phyloP scores from a whole-genome alignment of 2,113 vertebrate species.

The Pongo abelii region DNA sequence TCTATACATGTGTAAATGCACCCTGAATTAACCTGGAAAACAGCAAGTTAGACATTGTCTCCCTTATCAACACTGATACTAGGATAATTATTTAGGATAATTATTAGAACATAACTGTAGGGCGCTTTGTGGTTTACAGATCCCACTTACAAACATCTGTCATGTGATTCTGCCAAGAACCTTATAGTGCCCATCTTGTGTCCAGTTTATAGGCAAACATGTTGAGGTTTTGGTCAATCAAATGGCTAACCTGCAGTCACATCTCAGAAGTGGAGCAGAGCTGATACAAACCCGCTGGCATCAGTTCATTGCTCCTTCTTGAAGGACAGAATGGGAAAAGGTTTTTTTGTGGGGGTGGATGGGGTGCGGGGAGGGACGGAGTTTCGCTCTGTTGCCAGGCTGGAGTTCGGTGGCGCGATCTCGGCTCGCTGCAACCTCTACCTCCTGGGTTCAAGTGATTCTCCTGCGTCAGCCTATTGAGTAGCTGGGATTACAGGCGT shows the following conservation, averaged over 20 bases:
- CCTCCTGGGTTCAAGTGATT: too few relatives aligned
- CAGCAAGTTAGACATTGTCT: background rate
- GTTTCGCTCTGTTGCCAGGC: too few relatives aligned
- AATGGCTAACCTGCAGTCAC: background rate
- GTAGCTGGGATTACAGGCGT: too few relatives aligned
- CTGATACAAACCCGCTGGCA: background rate
- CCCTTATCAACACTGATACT: rapidly evolving
- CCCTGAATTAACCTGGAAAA: background rate
- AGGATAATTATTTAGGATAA: background rate
- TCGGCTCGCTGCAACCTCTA: too few relatives aligned
- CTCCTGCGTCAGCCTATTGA: too few relatives aligned
- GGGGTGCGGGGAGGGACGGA: too few relatives aligned
- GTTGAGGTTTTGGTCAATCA: background rate
- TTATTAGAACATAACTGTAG: rapidly evolving
- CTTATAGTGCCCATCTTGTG: rapidly evolving
- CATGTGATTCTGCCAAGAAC: background rate
- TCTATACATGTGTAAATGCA: background rate
- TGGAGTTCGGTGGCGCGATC: too few relatives aligned
- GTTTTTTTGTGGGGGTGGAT: rapidly evolving
- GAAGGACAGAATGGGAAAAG: background rate
- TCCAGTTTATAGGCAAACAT: background rate
- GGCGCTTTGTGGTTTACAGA: rapidly evolving
- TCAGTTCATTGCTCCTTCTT: background rate
- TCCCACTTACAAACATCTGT: rapidly evolving
- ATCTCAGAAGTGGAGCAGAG: background rate